A percentile compares a stretch with the other conserved stretches of the same genome.
Conservation (phyloP, 2,888 invertebrate genomes). For the Drosophila paramelanica region DNA sequence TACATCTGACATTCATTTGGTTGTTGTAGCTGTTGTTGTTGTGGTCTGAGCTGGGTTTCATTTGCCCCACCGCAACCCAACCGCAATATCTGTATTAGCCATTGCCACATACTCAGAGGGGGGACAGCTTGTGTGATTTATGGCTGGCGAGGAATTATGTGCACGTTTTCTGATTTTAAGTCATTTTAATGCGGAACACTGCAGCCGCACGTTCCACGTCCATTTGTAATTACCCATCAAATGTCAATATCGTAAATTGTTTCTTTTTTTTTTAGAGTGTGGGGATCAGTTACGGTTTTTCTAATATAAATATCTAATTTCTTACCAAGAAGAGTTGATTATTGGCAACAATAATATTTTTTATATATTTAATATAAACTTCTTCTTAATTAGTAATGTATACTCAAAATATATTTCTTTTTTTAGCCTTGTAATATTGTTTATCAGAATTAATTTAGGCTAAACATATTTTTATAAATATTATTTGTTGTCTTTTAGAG, state of each 20-base stretch:
- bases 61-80: background rate
- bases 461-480: no score
- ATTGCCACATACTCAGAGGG: constrained; percentile 21
- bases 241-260: constrained; percentile 30
- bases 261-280: background rate
- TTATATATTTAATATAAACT: no score
- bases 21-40: constrained; percentile 9
- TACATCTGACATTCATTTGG: constrained; percentile 7
- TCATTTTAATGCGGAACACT: constrained; percentile 39
- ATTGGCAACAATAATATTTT: no score
- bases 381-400: no score
- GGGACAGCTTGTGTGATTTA: constrained; percentile 45
- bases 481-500: no score
- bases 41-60: constrained; percentile 28
- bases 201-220: constrained; percentile 38
- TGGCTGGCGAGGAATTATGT: constrained; percentile 73
- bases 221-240: constrained; percentile 50
- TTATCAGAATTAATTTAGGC: no score
- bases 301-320: no score
- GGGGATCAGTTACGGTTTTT: background rate
- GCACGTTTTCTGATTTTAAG: constrained; percentile 44
- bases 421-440: no score
- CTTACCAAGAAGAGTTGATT: no score
- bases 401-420: no score
- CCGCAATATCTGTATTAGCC: constrained; percentile 7